Conservation (phyloP, 2,888 invertebrate species). For the Yponomeuta evonymella region DNA sequence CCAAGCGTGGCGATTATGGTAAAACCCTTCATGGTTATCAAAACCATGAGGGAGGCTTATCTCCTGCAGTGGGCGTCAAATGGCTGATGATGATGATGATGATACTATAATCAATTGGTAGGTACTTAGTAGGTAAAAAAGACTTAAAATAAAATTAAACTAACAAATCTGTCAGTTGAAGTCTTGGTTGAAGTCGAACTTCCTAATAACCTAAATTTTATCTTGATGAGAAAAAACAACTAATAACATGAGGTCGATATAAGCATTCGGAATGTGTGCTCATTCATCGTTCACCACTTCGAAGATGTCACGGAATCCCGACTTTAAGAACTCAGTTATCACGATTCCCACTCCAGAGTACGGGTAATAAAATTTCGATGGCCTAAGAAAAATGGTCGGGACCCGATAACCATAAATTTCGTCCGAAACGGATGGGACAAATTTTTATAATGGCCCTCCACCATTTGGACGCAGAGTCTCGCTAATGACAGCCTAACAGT, state of each 20-base stretch:
- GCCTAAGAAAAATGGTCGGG: conserved; percentile 64
- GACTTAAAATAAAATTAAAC: background rate
- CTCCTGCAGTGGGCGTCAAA: too few relatives aligned
- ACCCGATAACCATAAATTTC: conserved; percentile 73
- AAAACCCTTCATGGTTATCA: too few relatives aligned
- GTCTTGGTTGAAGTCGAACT: background rate
- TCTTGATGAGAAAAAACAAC: conserved; percentile 14
- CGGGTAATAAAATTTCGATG: conserved; percentile 68
- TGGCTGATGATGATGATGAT: too few relatives aligned
- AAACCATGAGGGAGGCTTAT: too few relatives aligned
- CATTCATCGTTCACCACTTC: conserved; percentile 47
- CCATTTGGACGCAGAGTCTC: conserved; percentile 66
- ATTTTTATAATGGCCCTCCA: conserved; percentile 74
- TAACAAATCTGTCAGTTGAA: background rate
- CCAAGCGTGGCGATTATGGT: too few relatives aligned
- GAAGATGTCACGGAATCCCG: conserved; percentile 52
- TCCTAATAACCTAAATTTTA: conserved; percentile 14
- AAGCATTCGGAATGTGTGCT: conserved; percentile 30
- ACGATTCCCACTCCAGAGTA: conserved; percentile 70
- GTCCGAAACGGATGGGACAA: conserved; percentile 74
- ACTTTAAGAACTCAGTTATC: conserved; percentile 68
- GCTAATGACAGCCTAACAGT: conserved; percentile 74
- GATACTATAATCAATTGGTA: background rate
- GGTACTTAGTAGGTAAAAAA: background rate
- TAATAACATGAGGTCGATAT: conserved; percentile 20